These are phyloP conservation scores for Oophaga sylvatica DNA, from an alignment of 2,797 vertebrate species.

Conservation along the genomic window DNA sequence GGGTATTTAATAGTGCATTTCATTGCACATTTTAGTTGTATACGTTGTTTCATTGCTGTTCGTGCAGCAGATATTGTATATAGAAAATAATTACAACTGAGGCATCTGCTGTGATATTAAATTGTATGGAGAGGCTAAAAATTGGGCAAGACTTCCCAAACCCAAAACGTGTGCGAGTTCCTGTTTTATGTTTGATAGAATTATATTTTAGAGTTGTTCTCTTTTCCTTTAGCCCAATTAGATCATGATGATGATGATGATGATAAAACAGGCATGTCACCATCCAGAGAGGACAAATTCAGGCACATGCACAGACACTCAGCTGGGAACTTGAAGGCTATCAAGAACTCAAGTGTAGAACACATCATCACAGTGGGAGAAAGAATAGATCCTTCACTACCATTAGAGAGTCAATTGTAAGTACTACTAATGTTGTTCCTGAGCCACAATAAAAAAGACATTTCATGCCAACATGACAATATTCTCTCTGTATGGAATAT, in stretches of 20 bases:
- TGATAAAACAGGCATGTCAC: conserved; percentile 85
- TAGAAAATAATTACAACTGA: not conserved
- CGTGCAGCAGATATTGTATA: not conserved
- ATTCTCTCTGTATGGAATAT: not conserved
- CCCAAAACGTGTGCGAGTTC: not conserved
- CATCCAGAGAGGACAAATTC: conserved; percentile 86
- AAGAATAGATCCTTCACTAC: conserved; percentile 87
- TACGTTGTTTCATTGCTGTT: not conserved
- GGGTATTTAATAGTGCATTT: not conserved
- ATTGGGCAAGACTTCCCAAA: not conserved
- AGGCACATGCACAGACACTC: conserved; percentile 85
- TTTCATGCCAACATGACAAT: not conserved
- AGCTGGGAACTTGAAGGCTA: conserved; percentile 85
- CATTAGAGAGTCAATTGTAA: conserved; percentile 98
- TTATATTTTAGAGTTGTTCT: conserved; percentile 22
- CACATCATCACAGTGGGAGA: conserved; percentile 83
- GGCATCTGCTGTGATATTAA: not conserved
- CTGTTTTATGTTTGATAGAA: conserved; percentile 5
- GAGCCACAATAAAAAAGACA: not conserved
- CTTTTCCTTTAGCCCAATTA: conserved; percentile 82
- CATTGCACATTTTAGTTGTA: not conserved
- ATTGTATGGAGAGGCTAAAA: not conserved
- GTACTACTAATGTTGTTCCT: conserved; percentile 68
- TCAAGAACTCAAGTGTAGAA: conserved; percentile 83
- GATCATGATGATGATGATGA: conserved; percentile 82